Evolutionary conservation across 1,140 invertebrate genomes (phyloP), one percentile per base, ranked within the genome.

Genomic region (Pteromalus puparum): DNA sequence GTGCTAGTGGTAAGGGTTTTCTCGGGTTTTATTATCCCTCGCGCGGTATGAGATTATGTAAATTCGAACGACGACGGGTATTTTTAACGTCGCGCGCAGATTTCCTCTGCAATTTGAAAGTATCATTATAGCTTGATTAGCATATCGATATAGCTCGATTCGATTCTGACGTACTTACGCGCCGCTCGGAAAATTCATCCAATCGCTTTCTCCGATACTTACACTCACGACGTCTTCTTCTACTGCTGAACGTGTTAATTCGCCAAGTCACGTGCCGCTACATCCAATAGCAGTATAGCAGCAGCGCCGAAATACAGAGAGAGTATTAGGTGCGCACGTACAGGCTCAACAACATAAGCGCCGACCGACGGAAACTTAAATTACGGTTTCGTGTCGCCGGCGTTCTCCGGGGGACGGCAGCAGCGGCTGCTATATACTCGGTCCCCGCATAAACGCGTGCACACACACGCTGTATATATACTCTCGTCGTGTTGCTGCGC

Each of bases 331-430:
- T n/a, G n/a, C 7, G n/a, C 21, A 61, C 21, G 7, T 18, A n/a
- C 53, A n/a, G 2, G 24, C 73, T 38, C 13, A 68, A 9, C 38
- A 26, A 61, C 61, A 48, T 30, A 26, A 81, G 72, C 81, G 79
- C 88, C 86, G 88, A 61, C 21, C 53, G 53, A 61, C 89, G 88
- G 88, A 89, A 91, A 90, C 90, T 91, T 90, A 91, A 91, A 90
- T 91, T 90, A 89, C 90, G 87, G 89, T 90, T 90, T 88, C 89
- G 90, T 90, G 90, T 90, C 90, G 80, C 87, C 84, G 86, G 87
- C 87, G 53, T 61, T 21, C 88, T 87, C 88, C 86, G n/a, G 82
- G 76, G 76, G 53, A 74, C n/a, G 15, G 26, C 21, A 6, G 30
- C 10, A 21, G 3, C 12, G 53, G 61, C 6, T 83, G 85, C 84